Base-by-base conservation (phyloP, 2,888 invertebrate species). In the Phorcus lineatus region DNA sequence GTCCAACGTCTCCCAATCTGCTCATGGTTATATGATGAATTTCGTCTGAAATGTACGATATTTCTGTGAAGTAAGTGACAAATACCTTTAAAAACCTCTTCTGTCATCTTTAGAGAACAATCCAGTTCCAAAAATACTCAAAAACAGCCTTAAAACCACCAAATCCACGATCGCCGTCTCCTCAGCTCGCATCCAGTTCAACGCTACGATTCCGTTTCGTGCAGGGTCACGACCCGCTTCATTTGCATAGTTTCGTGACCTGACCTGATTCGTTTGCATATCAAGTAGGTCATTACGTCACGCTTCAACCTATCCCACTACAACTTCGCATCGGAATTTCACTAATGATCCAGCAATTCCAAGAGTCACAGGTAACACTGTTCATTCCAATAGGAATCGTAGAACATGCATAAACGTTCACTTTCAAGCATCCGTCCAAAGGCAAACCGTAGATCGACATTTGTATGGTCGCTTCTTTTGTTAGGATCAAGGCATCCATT, bases 61-160 rank as follows among this genome's bases (percentile, higher is more conserved):
- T 74, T 53, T 24, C 24, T 24, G 24, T 40, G 62, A 80, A 83
- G 74, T 70, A 77, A 67, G 17, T 75, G 78, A 82, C 62, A 80
- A 82, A 54, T 81, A 89, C 89, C 89, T 89, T 89, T 89, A 67
- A 89, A 89, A 78, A 88, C 83, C 66, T 88, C 87, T 80, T 89
- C 87, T 79, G 89, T 86, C 88, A 89, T 89, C 57, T 77, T 83
- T 81, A 81, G 75, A 53, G 75, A 79, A 76, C 74, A 79, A 76
- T 81, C 79, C 78, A 78, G 78, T 54, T 79, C 62, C 47, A 74
- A n/a, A 47, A 76, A 62, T 31, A n/a, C 36, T 4, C 77, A 62
- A 74, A 80, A 82, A 82, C 80, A 81, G 57, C 70, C 17, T 36
- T 57, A 67, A 83, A 81, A 78, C 47, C 66, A 53, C 78, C 78